Percentiles rank a stretch among this genome's conserved stretches.
Evolutionary conservation across 2,797 vertebrate genomes (phyloP).

Genomic region (Nyctibius grandis): DNA sequence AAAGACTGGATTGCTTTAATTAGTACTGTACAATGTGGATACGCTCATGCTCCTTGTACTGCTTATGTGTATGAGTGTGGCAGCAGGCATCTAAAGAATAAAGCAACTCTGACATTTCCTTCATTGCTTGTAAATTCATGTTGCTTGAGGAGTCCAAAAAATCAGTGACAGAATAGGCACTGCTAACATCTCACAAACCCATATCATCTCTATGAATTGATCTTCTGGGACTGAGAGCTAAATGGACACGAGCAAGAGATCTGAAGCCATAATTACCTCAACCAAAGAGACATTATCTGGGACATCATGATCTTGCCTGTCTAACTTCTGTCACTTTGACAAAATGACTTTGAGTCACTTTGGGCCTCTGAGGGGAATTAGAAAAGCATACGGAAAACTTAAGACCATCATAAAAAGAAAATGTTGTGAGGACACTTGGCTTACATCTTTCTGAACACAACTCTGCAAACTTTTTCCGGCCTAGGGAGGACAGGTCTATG

Average conservation of each 20-base stretch:
- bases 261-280: constrained; percentile 47
- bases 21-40: not conserved
- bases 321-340: constrained; percentile 44
- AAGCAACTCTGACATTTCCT: not conserved
- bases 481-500: not conserved
- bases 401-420: constrained; percentile 4
- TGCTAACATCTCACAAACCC: not conserved
- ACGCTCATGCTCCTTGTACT: not conserved
- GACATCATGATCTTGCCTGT: constrained; percentile 37
- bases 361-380: not conserved
- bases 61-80: not conserved
- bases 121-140: not conserved
- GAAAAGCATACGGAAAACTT: not conserved
- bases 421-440: not conserved
- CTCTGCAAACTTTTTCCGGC: not conserved
- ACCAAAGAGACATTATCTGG: constrained; percentile 29
- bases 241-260: constrained; percentile 3
- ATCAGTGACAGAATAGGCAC: constrained; percentile 6
- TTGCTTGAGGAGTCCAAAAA: not conserved
- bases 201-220: not conserved
- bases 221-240: constrained; percentile 30
- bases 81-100: not conserved
- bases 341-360: constrained; percentile 51
- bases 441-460: not conserved
- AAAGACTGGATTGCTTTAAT: not conserved